Percentiles rank a stretch among this genome's conserved stretches.
Conservation (phyloP, 2,888 invertebrate species). For the Polydesmus complanatus region DNA sequence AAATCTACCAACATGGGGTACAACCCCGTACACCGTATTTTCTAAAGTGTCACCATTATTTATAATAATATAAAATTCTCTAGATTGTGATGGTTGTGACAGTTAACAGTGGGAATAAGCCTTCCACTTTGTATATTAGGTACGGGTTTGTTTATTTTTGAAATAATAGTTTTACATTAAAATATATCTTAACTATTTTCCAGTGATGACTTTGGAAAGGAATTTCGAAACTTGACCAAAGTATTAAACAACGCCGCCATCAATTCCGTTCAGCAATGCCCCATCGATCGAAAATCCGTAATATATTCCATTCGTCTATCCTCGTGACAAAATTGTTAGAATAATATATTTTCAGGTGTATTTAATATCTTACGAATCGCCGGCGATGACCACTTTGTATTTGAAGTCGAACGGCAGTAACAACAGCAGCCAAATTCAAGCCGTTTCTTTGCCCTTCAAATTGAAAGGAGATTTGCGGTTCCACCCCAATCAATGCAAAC, state of each 20-base stretch:
- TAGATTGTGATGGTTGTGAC: slow-evolving; percentile 12
- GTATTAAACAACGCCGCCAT: slow-evolving; percentile 2
- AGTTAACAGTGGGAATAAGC: neutral
- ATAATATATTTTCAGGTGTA: neutral
- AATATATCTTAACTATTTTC: neutral
- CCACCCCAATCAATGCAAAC: slow-evolving; percentile 5
- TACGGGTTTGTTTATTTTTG: neutral
- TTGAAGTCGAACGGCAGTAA: slow-evolving; percentile 1
- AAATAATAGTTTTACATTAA: neutral
- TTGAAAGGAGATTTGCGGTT: neutral
- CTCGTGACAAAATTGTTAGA: neutral
- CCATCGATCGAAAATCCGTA: slow-evolving; percentile 12
- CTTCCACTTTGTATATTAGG: slow-evolving; percentile 14
- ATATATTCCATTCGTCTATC: no score
- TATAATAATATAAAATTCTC: no score
- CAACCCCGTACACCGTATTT: neutral
- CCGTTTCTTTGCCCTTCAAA: slow-evolving; percentile 1
- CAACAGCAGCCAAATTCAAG: neutral
- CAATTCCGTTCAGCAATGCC: slow-evolving; percentile 7
- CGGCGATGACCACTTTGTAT: slow-evolving; percentile 4
- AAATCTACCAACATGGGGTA: neutral
- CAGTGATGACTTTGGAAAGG: slow-evolving; percentile 8
- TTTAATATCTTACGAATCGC: slow-evolving; percentile 4
- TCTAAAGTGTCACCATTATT: no score
- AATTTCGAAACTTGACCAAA: slow-evolving; percentile 6